Evolutionary conservation across 2,797 vertebrate genomes (phyloP).

Genomic region (Triplophysa bombifrons): DNA sequence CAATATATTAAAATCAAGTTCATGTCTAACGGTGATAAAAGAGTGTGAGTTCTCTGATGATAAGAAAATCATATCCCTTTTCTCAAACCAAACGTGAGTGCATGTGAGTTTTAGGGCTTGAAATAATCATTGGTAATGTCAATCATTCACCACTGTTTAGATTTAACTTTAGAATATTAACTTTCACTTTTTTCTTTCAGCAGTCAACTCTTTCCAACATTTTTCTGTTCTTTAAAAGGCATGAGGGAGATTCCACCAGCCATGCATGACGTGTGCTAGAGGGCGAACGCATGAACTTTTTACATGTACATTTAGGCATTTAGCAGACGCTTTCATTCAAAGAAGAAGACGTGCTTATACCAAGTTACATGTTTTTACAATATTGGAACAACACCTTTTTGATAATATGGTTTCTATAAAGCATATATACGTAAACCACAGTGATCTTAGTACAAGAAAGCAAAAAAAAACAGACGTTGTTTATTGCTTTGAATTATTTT

Average conservation of each 20-base stretch:
- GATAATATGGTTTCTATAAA: too few species aligned
- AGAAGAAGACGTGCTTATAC: too few species aligned
- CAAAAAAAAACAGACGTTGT: too few species aligned
- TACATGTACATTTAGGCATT: too few species aligned
- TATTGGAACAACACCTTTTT: too few species aligned
- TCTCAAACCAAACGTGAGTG: neutral
- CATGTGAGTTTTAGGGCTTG: neutral
- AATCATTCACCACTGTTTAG: constrained; percentile 18
- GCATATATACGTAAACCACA: too few species aligned
- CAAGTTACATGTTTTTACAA: too few species aligned
- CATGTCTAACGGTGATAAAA: neutral
- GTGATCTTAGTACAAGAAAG: neutral
- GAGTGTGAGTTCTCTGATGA: neutral
- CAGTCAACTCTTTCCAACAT: neutral
- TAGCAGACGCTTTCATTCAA: too few species aligned
- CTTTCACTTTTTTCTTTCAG: neutral
- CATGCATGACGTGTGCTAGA: constrained; percentile 9
- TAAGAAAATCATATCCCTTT: neutral
- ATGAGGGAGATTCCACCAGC: neutral
- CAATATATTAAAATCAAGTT: neutral
- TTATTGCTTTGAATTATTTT: too few species aligned
- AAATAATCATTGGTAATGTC: neutral
- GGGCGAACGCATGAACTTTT: neutral
- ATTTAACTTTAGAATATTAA: neutral
- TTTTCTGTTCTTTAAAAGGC: neutral